Evolutionary conservation across 2,888 invertebrate genomes (phyloP).

Genomic region (Nemurella pictetii): DNA sequence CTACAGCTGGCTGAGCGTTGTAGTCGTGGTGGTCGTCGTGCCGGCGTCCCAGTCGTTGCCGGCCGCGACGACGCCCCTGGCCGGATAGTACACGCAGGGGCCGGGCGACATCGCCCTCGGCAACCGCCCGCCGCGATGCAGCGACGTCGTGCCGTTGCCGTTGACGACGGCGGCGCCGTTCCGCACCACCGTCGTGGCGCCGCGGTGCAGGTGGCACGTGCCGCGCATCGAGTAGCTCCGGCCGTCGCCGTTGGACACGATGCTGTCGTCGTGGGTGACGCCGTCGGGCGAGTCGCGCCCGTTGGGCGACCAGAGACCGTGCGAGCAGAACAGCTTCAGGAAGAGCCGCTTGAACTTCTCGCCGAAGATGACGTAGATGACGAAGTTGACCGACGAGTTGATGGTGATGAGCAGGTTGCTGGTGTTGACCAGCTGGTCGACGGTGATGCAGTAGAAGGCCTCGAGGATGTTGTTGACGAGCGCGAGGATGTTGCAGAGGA

Average conservation of each 20-base stretch:
- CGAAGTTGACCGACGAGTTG: conserved; percentile 96
- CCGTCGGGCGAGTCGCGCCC: conserved; percentile 70
- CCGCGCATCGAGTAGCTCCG: conserved; percentile 65
- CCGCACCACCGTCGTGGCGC: conserved; percentile 45
- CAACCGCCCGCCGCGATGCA: conserved; percentile 46
- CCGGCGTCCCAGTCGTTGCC: conserved; percentile 44
- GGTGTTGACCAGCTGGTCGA: conserved; percentile 73
- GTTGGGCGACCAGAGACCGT: conserved; percentile 54
- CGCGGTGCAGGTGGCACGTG: conserved; percentile 53
- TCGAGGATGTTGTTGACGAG: conserved; percentile 85
- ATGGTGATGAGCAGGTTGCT: conserved; percentile 94
- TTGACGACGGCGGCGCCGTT: conserved; percentile 48
- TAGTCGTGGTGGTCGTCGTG: conserved; percentile 25
- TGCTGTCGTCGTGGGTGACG: conserved; percentile 79
- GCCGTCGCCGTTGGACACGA: conserved; percentile 76
- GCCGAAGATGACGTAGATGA: conserved; percentile 97
- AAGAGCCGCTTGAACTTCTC: conserved; percentile 93
- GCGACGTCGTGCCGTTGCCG: conserved; percentile 44
- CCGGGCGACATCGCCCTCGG: conserved; percentile 54
- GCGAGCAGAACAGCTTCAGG: conserved; percentile 75
- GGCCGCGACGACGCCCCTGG: conserved; percentile 43
- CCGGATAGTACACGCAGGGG: conserved; percentile 61
- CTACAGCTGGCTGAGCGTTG: background rate
- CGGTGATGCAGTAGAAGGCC: conserved; percentile 69
- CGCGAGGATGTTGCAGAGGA: conserved; percentile 87